Percentiles rank a stretch among this genome's conserved stretches.
phyloP scores from a whole-genome alignment of 2,797 vertebrate species.

The Leptodactylus fallax region DNA sequence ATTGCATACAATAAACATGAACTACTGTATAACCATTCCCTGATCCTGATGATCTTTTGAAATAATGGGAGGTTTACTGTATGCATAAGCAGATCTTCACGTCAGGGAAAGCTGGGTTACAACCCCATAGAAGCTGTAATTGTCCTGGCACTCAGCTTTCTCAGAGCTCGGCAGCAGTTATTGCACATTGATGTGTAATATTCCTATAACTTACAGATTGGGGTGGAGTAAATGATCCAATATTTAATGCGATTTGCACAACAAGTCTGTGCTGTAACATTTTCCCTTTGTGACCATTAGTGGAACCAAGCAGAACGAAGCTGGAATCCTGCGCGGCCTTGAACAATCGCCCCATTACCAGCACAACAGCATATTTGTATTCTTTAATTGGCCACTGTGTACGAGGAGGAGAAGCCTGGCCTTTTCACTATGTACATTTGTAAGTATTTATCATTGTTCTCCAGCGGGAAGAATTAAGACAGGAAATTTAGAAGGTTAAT shows the following conservation, averaged over 20 bases:
- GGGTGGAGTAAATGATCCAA: background rate
- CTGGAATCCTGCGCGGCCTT: conserved; percentile 26
- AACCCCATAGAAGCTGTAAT: no score
- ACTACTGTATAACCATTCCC: no score
- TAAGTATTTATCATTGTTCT: conserved; percentile 57
- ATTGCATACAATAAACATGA: no score
- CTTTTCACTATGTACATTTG: conserved; percentile 48
- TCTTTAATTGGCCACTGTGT: conserved; percentile 11
- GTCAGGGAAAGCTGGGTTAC: no score
- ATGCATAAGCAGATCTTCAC: no score
- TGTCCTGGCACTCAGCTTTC: background rate
- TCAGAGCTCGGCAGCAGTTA: background rate
- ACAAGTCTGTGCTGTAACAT: background rate
- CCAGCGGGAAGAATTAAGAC: conserved; percentile 23
- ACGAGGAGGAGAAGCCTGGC: conserved; percentile 47
- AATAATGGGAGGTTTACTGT: no score
- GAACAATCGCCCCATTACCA: conserved; percentile 33
- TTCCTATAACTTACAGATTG: background rate
- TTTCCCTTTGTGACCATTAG: conserved; percentile 21
- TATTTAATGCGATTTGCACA: background rate
- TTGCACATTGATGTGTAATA: background rate
- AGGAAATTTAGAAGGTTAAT: conserved; percentile 49
- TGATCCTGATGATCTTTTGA: no score
- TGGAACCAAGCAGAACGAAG: background rate
- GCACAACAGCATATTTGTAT: conserved; percentile 43